phyloP scores from a whole-genome alignment of 2,797 vertebrate genomes.

The Lerista edwardsae region DNA sequence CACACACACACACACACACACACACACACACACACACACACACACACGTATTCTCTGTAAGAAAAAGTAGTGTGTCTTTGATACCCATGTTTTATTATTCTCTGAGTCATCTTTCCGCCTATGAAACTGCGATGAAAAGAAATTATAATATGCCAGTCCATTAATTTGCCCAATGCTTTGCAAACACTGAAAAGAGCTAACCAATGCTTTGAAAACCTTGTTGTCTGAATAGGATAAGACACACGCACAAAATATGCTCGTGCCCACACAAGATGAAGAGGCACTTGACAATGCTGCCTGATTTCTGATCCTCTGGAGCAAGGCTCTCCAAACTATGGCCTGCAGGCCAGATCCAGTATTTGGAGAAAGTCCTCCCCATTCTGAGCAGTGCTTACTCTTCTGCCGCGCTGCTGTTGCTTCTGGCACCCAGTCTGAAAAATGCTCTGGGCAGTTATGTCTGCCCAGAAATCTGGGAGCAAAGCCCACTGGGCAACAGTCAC shows the following conservation, averaged over 20 bases:
- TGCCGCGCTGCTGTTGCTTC: no score
- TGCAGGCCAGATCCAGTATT: no score
- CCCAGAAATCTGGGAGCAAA: no score
- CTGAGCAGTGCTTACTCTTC: no score
- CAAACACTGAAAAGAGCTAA: constrained; percentile 61
- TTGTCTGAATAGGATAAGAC: constrained; percentile 40
- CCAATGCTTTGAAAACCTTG: constrained; percentile 21
- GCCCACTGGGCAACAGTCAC: no score
- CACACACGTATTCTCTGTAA: no score
- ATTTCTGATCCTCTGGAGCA: neutral
- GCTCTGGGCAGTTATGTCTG: no score
- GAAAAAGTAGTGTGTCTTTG: constrained; percentile 29
- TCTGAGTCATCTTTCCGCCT: constrained; percentile 38
- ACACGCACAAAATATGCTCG: neutral
- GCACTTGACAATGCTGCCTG: constrained; percentile 36
- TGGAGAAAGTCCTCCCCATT: no score
- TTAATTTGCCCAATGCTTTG: constrained; percentile 66
- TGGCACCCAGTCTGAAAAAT: no score
- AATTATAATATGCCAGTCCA: constrained; percentile 35
- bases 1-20: no score
- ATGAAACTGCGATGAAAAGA: constrained; percentile 24
- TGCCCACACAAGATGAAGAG: constrained; percentile 12
- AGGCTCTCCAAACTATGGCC: no score
- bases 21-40: no score
- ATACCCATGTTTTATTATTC: constrained; percentile 55